Evolutionary conservation across 2,113 vertebrate genomes (phyloP), one percentile per base, ranked within the genome.

Genomic region (Anser cygnoides): DNA sequence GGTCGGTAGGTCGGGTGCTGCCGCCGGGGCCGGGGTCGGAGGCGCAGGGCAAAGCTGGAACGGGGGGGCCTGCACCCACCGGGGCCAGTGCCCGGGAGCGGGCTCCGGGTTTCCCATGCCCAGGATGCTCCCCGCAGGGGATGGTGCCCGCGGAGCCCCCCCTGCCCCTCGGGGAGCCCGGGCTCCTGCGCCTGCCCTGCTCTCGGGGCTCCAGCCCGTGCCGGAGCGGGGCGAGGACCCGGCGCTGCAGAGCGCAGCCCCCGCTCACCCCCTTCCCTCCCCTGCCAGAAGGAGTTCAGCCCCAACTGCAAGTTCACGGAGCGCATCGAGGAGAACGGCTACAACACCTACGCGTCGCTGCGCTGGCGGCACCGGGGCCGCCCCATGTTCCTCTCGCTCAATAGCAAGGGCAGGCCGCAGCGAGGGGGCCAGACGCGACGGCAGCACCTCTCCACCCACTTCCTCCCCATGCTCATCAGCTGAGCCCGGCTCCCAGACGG

Each of bases 301-400:
- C 98, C 97, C 9, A 99, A 98, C 98, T 99, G 99, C 97, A 98
- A 98, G 94, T 99, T 99, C 95, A 98, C 76, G 91, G 99, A 99
- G 80, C 98, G 98, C 79, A 99, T 99, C 2, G 99, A 99, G 89
- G 99, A 99, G 96, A 99, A 99, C 0, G 98, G 99, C 96, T 99
- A 99, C 97, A 99, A 99, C 97, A 99, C 99, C 2, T 99, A 99
- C 6, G 98, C 99, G 6, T 99, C 99, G 0, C 97, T 98, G 66
- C 98, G 46, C 84, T 99, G 99, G 99, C 98, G 97, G 79, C 98
- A 98, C 49, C 96, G 76, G 1, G 98, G 98, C 44, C 97, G 98
- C 87, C 99, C 98, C 93, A 99, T 99, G 99, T 99, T 99, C 94
- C 98, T 99, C 82, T 99, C 99, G 0, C 98, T 99, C 87, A 99